Evolutionary conservation across 2,797 vertebrate species (phyloP).

Genomic region (Eulemur coronatus): DNA sequence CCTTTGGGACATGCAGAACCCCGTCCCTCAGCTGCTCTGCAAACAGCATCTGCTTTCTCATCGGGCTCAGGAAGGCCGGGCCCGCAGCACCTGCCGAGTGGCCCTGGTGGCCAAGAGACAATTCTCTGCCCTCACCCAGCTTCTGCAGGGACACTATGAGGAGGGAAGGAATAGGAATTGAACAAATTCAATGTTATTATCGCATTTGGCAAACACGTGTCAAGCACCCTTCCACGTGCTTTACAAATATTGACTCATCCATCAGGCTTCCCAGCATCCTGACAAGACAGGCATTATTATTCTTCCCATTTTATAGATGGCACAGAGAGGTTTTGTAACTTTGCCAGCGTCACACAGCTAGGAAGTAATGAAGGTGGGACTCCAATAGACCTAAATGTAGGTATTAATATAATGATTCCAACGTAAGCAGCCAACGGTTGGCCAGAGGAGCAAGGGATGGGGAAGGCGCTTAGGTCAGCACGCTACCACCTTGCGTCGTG

Average conservation of each 20-base stretch:
- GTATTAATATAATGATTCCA: background rate
- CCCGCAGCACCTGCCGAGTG: rapidly evolving
- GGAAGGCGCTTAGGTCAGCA: rapidly evolving
- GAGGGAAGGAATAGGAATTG: too few species aligned
- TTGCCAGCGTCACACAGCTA: background rate
- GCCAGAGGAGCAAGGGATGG: background rate
- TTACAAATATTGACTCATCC: rapidly evolving
- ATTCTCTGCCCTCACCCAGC: too few species aligned
- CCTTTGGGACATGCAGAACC: rapidly evolving
- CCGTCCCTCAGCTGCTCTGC: background rate
- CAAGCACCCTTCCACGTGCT: rapidly evolving
- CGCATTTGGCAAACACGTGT: background rate
- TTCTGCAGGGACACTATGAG: background rate
- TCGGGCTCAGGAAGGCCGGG: background rate
- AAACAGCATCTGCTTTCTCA: rapidly evolving
- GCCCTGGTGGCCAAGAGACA: background rate
- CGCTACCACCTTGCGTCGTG: rapidly evolving
- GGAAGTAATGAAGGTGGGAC: background rate
- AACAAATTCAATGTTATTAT: rapidly evolving
- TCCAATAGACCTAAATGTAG: background rate
- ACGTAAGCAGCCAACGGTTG: too few species aligned
- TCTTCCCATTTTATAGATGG: background rate
- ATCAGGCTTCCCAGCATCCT: background rate
- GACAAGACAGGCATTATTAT: rapidly evolving
- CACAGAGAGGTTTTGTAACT: background rate